Base-by-base conservation (phyloP, 2,113 vertebrate genomes). In the Motacilla tschutschensis region DNA sequence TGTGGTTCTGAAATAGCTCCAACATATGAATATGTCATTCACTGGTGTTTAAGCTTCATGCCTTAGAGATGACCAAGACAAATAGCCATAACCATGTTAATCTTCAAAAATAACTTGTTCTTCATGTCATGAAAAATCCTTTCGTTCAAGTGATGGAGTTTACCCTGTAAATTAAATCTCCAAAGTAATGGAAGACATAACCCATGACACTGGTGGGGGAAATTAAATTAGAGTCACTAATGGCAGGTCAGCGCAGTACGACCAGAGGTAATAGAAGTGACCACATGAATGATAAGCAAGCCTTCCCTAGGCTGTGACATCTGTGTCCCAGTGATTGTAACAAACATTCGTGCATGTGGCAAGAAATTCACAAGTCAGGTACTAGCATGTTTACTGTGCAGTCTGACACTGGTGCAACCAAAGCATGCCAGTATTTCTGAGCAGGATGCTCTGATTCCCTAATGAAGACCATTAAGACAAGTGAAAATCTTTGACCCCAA, bases 221-320 rank as follows among this genome's bases (percentile, higher is more conserved):
- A 97, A 98, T 98, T 97, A 98, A 97, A 98, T 98, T 97, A 98
- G 85, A 97, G 95, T 93, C 93, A 94, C 94, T 97, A 97, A 97
- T 96, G 96, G 96, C 92, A 94, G 97, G 96, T 98, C 97, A 97
- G 81, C 85, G 62, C 76, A 33, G 70, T 83, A 90, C 26, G 19
- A 95, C 90, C 81, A 95, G 92, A 96, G 83, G 95, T 97, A 97
- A 98, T 97, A 86, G 96, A 97, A 96, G 95, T 95, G 95, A 96
- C 97, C 97, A 93, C 88, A 95, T 93, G 96, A 97, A 97, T 97
- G 96, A 97, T 97, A 97, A 97, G 93, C 93, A 96, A 92, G 74
- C 87, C 85, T 93, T 88, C 87, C 35, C 16, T n/a, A 87, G 74
- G 79, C 95, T 95, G 93, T 95, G 95, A 97, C 87, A 92, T 95